Conservation (phyloP, 2,113 vertebrate genomes). For the Porphyrio hochstetteri region DNA sequence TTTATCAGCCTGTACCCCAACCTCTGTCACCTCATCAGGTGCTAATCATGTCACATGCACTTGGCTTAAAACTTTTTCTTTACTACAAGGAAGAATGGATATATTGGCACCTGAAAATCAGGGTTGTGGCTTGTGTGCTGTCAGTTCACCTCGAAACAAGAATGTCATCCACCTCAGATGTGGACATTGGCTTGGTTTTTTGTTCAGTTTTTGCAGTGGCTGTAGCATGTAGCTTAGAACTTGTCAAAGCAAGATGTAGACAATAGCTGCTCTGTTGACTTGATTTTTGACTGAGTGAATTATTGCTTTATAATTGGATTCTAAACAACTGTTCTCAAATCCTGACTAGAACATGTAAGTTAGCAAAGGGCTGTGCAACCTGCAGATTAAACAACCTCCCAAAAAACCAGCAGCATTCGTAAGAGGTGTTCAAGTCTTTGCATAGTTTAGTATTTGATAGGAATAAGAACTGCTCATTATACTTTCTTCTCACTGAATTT, state of each 20-base stretch:
- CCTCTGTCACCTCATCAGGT: neutral
- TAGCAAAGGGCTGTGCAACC: neutral
- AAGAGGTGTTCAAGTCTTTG: neutral
- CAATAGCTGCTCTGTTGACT: neutral
- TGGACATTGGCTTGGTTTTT: neutral
- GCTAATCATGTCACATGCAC: neutral
- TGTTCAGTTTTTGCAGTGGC: neutral
- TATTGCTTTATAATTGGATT: neutral
- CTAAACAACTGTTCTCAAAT: neutral
- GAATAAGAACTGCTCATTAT: neutral
- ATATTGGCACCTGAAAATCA: neutral
- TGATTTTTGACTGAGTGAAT: neutral
- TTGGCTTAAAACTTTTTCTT: neutral
- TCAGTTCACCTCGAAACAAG: neutral
- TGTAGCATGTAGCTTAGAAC: neutral
- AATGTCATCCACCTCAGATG: neutral
- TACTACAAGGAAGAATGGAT: neutral
- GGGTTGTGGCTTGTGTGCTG: accelerated
- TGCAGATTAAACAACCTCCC: neutral
- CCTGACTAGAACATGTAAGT: neutral
- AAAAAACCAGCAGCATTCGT: neutral
- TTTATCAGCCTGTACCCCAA: neutral
- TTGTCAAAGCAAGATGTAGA: neutral
- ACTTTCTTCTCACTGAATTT: neutral
- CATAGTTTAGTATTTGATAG: neutral